Conservation (phyloP, 2,797 vertebrate genomes). For the Podarcis lilfordi region DNA sequence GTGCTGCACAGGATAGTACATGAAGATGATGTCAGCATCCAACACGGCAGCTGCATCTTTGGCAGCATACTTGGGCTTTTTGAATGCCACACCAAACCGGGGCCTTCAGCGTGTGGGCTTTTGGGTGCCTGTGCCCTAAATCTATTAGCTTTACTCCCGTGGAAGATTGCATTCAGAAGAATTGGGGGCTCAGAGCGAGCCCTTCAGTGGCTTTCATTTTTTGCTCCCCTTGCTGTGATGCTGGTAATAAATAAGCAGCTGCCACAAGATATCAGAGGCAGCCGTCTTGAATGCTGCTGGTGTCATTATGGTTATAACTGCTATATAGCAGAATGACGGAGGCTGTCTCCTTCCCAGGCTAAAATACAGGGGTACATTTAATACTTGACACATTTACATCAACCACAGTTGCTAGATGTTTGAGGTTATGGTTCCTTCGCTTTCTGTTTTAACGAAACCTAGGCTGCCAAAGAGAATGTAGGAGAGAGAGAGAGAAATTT, state of each 20-base stretch:
- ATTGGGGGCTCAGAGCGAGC: not conserved
- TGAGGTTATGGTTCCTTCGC: conserved; percentile 34
- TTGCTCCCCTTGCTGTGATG: conserved; percentile 32
- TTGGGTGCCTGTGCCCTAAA: too few relatives aligned
- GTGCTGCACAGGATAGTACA: not conserved
- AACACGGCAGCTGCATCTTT: not conserved
- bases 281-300: not conserved
- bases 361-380: conserved; percentile 34
- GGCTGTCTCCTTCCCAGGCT: not conserved
- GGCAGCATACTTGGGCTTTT: not conserved
- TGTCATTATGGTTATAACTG: not conserved
- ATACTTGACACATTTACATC: conserved; percentile 36
- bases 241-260: conserved; percentile 30
- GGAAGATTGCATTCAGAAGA: not conserved
- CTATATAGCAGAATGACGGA: conserved; percentile 14
- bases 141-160: not conserved
- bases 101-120: not conserved
- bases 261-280: not conserved
- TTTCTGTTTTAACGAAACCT: conserved; percentile 53
- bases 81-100: not conserved
- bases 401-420: conserved; percentile 25
- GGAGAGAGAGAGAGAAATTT: conserved; percentile 34
- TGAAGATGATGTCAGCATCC: not conserved
- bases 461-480: conserved; percentile 31
- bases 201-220: conserved; percentile 20